Evolutionary conservation across 1,140 invertebrate genomes (phyloP), one percentile per base, ranked within the genome.

Genomic region (Ericerus pela): DNA sequence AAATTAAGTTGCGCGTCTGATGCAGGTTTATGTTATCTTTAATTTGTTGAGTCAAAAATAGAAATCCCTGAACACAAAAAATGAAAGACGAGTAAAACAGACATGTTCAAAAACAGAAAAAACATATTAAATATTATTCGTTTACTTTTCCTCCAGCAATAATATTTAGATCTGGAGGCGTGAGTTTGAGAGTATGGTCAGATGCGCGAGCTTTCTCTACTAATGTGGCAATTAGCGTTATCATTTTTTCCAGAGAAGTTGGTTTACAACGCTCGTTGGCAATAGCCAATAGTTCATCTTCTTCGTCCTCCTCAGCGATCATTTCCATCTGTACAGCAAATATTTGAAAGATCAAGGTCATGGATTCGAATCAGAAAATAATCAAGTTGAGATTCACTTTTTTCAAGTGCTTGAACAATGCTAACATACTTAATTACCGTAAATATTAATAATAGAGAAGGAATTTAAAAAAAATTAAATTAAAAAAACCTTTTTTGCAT

Each of bases 171-270:
- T 95, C 90, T 56, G 79, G 79, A 2, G 81, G 75, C 2, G 80
- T 82, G 4, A 94, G 68, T n/a, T 82, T 77, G 5, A 94, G 71
- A 56, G 67, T 71, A 57, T 80, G 82, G 69, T 82, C 79, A 6
- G 82, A 73, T 57, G 84, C 84, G 16, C 90, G 72, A 26, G 88
- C 91, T 55, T 87, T 82, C 66, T 95, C 91, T 22, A 94, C 87
- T 27, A 95, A 73, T 1, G 82, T 78, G 3, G 88, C 86, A 27
- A 93, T 83, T 4, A 95, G 69, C 6, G 87, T 84, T 47, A 96
- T 90, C 91, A 95, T 95, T 72, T 95, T 95, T 67, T 94, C 91
- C n/a, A 95, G 70, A 0, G 90, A 90, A 1, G 85, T 84, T 0
- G 89, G 88, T 61, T 88, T 79, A 55, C 88, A 79, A 67, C 90